Evolutionary conservation across 1,140 invertebrate species (phyloP), one percentile per base, ranked within the genome.

Genomic region (Drosophila gunungcola): DNA sequence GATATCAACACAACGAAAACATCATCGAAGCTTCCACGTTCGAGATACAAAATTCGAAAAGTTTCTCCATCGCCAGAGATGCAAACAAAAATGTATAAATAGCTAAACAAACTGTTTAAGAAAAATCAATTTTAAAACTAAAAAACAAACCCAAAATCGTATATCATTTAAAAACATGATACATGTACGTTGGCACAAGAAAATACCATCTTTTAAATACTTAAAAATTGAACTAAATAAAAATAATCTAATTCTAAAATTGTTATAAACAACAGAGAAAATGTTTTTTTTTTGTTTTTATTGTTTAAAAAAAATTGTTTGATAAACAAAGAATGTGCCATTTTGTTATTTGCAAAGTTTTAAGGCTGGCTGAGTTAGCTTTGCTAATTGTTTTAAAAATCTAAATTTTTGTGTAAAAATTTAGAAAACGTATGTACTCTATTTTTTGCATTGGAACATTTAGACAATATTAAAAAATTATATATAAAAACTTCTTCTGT

Each of bases 21-120:
- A 48, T 43, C 42, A 27, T 72, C 55, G 46, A 69, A 83, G 81
- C 69, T 83, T 78, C 62, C 80, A 81, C 68, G 65, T 78, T 60
- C 52, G 64, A 70, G 51, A 56, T 34, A 58, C 61, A 38, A 56
- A 61, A 61, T 64, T 61, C 62, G 32, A 68, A 67, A 77, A 77
- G 65, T 84, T 85, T 80, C 77, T 73, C 73, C 39, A 63, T 53
- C 46, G 32, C 21, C 38, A 61, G 43, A 46, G 49, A 57, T 74
- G 61, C 67, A 55, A 9, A 12, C 3, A 12, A n/a, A 60, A 36
- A 34, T 38, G 29, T 63, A 63, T 60, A 42, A 60, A 63, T 52
- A 54, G 42, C 46, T 41, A 49, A 38, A 62, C 13, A 21, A 58
- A 25, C 16, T 21, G 16, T 21, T 21, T 11, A 39, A 32, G 57